Evolutionary conservation across 2,888 invertebrate species (phyloP).

Genomic region (Brachycybe producta): DNA sequence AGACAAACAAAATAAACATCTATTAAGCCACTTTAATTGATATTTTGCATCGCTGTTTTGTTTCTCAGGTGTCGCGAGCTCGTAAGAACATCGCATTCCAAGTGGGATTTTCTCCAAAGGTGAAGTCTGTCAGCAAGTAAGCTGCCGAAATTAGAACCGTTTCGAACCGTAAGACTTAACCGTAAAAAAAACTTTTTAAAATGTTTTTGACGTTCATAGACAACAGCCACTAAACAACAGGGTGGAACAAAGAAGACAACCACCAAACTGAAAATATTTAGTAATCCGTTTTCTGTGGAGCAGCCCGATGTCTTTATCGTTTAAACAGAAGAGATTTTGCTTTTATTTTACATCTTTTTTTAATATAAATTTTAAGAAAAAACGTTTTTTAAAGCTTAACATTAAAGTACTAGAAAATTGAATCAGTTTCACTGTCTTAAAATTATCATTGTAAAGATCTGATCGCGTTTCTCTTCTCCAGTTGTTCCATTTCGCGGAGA

Average conservation of each 20-base stretch:
- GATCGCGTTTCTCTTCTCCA: conserved; percentile 7
- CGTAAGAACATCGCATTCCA: conserved; percentile 5
- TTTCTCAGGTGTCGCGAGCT: not conserved
- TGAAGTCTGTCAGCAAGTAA: conserved; percentile 8
- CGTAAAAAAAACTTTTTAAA: no score
- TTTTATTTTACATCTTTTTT: not conserved
- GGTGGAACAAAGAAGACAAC: not conserved
- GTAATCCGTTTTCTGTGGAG: not conserved
- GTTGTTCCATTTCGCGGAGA: conserved; percentile 10
- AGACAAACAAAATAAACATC: no score
- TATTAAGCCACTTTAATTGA: no score
- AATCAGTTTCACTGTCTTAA: no score
- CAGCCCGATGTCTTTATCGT: not conserved
- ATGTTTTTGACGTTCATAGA: no score
- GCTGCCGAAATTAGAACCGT: not conserved
- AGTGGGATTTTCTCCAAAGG: conserved; percentile 17
- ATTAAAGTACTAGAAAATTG: not conserved
- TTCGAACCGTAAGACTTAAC: no score
- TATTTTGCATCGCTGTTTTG: no score
- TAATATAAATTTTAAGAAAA: no score
- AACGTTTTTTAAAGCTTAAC: not conserved
- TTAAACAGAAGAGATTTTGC: not conserved
- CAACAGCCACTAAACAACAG: not conserved
- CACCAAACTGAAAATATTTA: conserved; percentile 8
- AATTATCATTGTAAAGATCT: conserved; percentile 6